These are phyloP conservation scores for Passerina amoena DNA, from an alignment of 2,113 vertebrate genomes.

Conservation along the genomic window DNA sequence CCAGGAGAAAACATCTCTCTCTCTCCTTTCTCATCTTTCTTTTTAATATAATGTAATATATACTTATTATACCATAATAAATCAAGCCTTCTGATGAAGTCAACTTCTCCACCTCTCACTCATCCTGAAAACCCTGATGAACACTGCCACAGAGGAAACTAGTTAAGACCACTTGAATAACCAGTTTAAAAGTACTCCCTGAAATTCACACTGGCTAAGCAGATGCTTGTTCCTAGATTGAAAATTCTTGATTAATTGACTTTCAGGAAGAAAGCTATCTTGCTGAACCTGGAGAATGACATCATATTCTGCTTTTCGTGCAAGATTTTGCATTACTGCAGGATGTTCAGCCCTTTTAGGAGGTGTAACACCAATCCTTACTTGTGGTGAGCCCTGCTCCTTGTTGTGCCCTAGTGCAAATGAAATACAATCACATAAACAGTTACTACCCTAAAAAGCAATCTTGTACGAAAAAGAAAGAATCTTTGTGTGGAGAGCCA, in stretches of 20 bases:
- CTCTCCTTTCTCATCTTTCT: too few species aligned
- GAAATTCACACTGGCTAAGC: not conserved
- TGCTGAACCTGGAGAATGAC: not conserved
- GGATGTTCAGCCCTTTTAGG: not conserved
- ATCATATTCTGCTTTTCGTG: not conserved
- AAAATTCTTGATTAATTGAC: not conserved
- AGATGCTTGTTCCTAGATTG: not conserved
- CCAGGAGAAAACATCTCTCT: too few species aligned
- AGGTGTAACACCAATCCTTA: not conserved
- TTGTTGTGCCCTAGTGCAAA: not conserved
- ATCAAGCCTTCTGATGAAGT: too few species aligned
- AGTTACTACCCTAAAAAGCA: not conserved
- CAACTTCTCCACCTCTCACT: too few species aligned
- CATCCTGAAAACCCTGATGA: too few species aligned
- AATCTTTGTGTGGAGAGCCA: not conserved
- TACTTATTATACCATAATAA: too few species aligned
- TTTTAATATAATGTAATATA: too few species aligned
- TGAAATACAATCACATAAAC: not conserved
- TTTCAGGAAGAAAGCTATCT: not conserved
- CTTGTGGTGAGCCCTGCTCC: not conserved
- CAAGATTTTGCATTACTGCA: not conserved
- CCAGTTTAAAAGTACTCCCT: not conserved
- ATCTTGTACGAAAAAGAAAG: not conserved
- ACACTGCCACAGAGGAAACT: too few species aligned
- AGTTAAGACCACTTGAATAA: not conserved